Conservation (phyloP, 2,113 vertebrate species). For the Asarcornis scutulata region DNA sequence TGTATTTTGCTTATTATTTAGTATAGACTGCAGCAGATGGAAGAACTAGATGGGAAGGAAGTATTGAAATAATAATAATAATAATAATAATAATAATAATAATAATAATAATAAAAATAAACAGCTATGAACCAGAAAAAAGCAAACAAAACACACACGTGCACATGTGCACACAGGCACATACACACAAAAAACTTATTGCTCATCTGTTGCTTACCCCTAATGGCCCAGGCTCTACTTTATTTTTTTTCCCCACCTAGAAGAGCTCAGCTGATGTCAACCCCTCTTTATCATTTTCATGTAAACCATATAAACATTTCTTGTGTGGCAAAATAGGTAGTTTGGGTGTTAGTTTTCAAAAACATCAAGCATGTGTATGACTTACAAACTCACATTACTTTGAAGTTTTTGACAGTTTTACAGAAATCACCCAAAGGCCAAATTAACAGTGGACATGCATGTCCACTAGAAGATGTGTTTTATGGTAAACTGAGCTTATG, state of each 20-base stretch:
- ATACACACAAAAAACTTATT: not conserved
- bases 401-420: slow-evolving; percentile 8
- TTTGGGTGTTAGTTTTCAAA: not conserved
- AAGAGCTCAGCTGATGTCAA: not conserved
- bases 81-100: not conserved
- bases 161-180: no score
- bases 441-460: not conserved
- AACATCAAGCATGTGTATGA: not conserved
- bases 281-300: not conserved
- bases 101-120: not conserved
- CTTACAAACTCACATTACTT: not conserved
- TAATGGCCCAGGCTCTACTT: not conserved
- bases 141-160: no score
- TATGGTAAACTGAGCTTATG: not conserved
- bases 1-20: not conserved
- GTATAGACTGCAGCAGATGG: not conserved
- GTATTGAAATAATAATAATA: not conserved
- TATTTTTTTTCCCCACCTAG: not conserved
- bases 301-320: not conserved
- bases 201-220: not conserved
- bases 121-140: not conserved
- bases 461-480: not conserved
- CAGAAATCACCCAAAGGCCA: not conserved
- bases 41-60: not conserved
- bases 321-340: not conserved